Conservation (phyloP, 1,140 invertebrate species). For the Microvelia longipes region DNA sequence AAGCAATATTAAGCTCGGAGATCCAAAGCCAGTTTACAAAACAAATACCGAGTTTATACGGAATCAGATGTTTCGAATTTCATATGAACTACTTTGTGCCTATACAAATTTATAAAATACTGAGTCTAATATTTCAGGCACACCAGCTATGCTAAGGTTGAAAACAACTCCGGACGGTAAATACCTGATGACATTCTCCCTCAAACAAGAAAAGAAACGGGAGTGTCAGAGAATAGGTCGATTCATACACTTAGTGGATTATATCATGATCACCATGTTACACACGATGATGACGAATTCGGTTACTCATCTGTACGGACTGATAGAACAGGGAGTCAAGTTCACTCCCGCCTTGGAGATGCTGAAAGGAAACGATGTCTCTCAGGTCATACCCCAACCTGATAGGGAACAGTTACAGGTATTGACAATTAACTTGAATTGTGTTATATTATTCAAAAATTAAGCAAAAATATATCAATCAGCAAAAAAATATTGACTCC, state of each 20-base stretch:
- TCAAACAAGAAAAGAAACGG: slow-evolving; percentile 61
- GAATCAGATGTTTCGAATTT: too few relatives aligned
- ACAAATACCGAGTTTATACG: too few relatives aligned
- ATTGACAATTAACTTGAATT: too few relatives aligned
- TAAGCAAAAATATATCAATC: too few relatives aligned
- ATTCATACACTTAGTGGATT: neutral
- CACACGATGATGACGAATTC: neutral
- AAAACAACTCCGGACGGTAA: slow-evolving; percentile 28
- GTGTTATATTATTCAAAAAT: too few relatives aligned
- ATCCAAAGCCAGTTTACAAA: too few relatives aligned
- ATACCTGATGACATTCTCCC: slow-evolving; percentile 59
- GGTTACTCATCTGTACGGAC: neutral
- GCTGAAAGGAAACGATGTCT: neutral
- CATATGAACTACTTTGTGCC: too few relatives aligned
- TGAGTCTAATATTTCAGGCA: too few relatives aligned
- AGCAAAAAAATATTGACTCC: too few relatives aligned
- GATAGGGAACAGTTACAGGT: neutral
- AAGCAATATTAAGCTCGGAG: too few relatives aligned
- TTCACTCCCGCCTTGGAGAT: neutral
- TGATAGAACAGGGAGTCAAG: neutral
- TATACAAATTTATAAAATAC: too few relatives aligned
- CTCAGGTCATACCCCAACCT: neutral
- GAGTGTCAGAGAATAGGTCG: slow-evolving; percentile 48
- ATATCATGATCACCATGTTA: neutral
- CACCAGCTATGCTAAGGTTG: slow-evolving; percentile 24